Evolutionary conservation across 2,113 vertebrate genomes (phyloP), one percentile per base, ranked within the genome.

Genomic region (Leucoraja erinaceus): DNA sequence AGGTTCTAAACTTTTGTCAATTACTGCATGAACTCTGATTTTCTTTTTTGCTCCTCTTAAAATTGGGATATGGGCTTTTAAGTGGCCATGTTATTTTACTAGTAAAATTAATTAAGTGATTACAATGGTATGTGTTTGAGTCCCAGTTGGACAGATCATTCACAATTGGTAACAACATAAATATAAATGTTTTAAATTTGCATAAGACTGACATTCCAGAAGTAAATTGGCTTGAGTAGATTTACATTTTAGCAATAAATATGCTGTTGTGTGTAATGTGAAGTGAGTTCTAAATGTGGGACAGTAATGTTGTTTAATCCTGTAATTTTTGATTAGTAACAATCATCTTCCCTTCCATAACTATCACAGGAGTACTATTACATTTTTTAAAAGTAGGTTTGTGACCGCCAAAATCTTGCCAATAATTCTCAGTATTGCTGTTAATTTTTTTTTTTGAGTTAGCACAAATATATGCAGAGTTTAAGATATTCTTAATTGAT

Each of bases 1-100:
- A 94, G 93, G 68, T 38, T 94, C 96, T 96, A 94, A 94, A 72
- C 33, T 91, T 91, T 54, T 91, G 66, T 9, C 56, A 91, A 72
- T 72, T 70, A 54, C 22, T 54, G 38, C 20, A 38, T 33, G 72
- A 91, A 91, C 22, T 90, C 81, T 88, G 90, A 54, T 94, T 25
- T 93, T 94, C 95, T 95, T 86, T 84, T 94, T 94, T 94, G 93
- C 93, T 96, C 93, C 93, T 96, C 93, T 91, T 47, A 72, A 91
- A 91, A 31, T 33, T 91, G 66, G 0, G 0, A 33, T 91, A 54
- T 16, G 59, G 63, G 16, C 10, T 90, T 90, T 90, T 33, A 66
- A 90, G 31, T 2, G n/a, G 2, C 9, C 72, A 1, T 47, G 2
- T 91, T 91, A 70, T 72, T 22, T 72, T 70, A 4, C 68, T 72